Evolutionary conservation across 2,113 vertebrate species (phyloP), one percentile per base, ranked within the genome.

Genomic region (Notiomystis cincta): DNA sequence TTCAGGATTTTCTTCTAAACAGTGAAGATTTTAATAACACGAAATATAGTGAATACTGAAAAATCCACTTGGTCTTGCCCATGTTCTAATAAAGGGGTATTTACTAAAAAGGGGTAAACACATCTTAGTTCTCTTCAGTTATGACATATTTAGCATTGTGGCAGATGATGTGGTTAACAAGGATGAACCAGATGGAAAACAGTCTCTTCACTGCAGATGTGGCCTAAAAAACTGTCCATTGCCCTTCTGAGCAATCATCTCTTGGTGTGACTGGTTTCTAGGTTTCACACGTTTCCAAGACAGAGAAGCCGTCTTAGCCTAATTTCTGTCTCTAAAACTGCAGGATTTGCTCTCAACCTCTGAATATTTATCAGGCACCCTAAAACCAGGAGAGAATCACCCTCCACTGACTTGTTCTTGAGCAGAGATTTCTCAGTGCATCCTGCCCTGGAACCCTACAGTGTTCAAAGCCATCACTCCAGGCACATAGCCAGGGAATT

Each of bases 381-480:
- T 37, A 48, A 51, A 37, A 56, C 7, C 33, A 44, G 53, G 20
- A 56, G 17, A 85, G 15, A 35, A 35, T 61, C 38, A 70, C 23
- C 3, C 13, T 38, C 21, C 11, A 35, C 2, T 35, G 24, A 53
- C 23, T 38, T 61, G 27, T 13, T 79, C 15, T 25, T 61, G 28
- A 20, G 24, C 20, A 73, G 31, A 81, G 42, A 76, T 64, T 56
- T 90, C 62, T 37, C 44, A 48, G 37, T n/a, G 17, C 16, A 67
- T 76, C n/a, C 76, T 5, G 2, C 13, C 47, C 33, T 42, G 1
- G 6, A 56, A 17, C 24, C 33, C 53, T 40, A 11, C 31, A 27
- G 13, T 21, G 15, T 13, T 20, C n/a, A 31, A 17, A 22, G 51
- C 28, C n/a, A n/a, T 65, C 0, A 0, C n/a, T 61, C 22, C 53